Percentiles rank a stretch among this genome's conserved stretches.
Conservation (phyloP, 2,797 vertebrate genomes). For the Poeciliopsis infans region DNA sequence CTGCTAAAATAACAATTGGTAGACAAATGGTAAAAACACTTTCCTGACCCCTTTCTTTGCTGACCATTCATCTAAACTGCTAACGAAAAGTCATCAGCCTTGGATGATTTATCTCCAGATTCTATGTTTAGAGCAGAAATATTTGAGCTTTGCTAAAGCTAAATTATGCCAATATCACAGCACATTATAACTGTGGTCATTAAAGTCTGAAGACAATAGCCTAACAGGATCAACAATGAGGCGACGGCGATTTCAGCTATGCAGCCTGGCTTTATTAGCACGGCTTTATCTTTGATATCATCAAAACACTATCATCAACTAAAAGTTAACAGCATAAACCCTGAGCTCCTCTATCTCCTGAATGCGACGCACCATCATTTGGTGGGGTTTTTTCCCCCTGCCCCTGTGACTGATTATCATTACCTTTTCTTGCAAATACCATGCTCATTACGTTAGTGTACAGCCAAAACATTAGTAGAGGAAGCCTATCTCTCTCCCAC, state of each 20-base stretch:
- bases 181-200: slow-evolving; percentile 61
- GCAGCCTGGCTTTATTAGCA: slow-evolving; percentile 73
- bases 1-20: slow-evolving; percentile 55
- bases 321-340: slow-evolving; percentile 80
- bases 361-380: slow-evolving; percentile 79
- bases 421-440: slow-evolving; percentile 88
- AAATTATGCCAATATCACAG: slow-evolving; percentile 44
- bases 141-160: slow-evolving; percentile 33
- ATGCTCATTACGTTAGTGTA: slow-evolving; percentile 84
- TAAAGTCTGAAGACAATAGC: slow-evolving; percentile 58
- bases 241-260: slow-evolving; percentile 60
- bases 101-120: slow-evolving; percentile 27
- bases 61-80: neutral
- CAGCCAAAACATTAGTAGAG: slow-evolving; percentile 82
- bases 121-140: slow-evolving; percentile 18
- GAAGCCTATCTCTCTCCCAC: slow-evolving; percentile 81
- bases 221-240: slow-evolving; percentile 72
- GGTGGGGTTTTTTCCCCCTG: slow-evolving; percentile 67
- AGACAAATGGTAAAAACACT: slow-evolving; percentile 50
- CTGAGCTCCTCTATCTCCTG: slow-evolving; percentile 77
- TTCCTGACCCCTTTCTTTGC: slow-evolving; percentile 6
- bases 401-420: slow-evolving; percentile 85
- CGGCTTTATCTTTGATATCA: slow-evolving; percentile 76
- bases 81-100: slow-evolving; percentile 17
- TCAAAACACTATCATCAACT: slow-evolving; percentile 78